Evolutionary conservation across 2,797 vertebrate species (phyloP).

Genomic region (Microcaecilia unicolor): DNA sequence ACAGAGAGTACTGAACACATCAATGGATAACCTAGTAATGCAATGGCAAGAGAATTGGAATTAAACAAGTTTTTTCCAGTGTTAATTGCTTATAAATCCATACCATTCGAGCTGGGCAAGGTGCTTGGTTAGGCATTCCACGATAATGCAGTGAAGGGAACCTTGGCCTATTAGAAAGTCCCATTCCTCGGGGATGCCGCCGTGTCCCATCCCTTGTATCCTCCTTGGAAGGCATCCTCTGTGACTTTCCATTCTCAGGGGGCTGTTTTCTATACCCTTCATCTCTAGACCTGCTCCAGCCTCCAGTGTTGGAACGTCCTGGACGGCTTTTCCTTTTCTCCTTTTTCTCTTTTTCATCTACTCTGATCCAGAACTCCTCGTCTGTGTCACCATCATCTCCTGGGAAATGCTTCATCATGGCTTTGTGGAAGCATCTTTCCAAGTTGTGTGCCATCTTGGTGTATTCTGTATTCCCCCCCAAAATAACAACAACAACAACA

Average conservation of each 20-base stretch:
- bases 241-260: constrained; percentile 51
- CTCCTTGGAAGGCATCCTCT: constrained; percentile 46
- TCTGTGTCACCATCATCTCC: constrained; percentile 92
- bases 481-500: too few relatives aligned
- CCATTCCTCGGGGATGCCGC: constrained; percentile 44
- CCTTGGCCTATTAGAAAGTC: constrained; percentile 45
- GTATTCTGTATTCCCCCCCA: constrained; percentile 72
- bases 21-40: too few relatives aligned
- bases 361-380: constrained; percentile 82
- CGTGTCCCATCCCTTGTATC: constrained; percentile 24
- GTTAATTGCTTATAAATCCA: too few relatives aligned
- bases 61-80: too few relatives aligned
- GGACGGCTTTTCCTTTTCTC: constrained; percentile 73
- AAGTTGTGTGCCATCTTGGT: constrained; percentile 93
- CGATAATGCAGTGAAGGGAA: constrained; percentile 48
- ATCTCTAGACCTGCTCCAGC: constrained; percentile 55
- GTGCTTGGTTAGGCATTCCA: constrained; percentile 40
- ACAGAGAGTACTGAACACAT: too few relatives aligned
- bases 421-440: constrained; percentile 87
- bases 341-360: constrained; percentile 76
- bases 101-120: constrained; percentile 49
- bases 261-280: constrained; percentile 63
- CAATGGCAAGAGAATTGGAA: not conserved
- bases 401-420: constrained; percentile 89
- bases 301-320: constrained; percentile 51